Conservation (phyloP, 1,140 invertebrate species). For the Platyscapa corneri region DNA sequence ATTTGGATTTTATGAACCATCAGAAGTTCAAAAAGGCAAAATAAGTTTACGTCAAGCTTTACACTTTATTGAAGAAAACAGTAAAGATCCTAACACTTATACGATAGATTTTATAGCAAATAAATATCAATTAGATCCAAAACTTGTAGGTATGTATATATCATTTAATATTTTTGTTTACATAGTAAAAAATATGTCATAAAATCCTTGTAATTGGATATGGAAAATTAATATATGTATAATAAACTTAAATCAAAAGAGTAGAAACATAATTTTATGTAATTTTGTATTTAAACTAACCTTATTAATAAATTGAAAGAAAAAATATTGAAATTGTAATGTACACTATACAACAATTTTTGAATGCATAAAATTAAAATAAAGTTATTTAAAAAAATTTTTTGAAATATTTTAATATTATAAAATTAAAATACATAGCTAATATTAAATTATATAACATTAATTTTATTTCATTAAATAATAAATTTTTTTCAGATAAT, state of each 20-base stretch:
- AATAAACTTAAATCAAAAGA: no score
- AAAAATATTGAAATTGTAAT: no score
- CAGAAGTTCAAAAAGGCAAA: conserved; percentile 65
- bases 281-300: no score
- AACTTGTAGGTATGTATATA: conserved; percentile 75
- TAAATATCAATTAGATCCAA: conserved; percentile 79
- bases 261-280: no score
- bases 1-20: conserved; percentile 59
- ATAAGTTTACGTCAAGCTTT: conserved; percentile 67
- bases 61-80: conserved; percentile 79
- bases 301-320: no score
- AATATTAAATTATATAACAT: no score
- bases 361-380: no score
- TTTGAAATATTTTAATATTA: no score
- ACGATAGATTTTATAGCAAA: conserved; percentile 77
- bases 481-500: conserved; percentile 72
- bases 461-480: not conserved
- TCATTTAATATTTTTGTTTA: conserved; percentile 29
- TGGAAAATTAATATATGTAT: not conserved
- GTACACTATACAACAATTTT: no score
- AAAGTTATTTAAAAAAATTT: no score
- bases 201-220: not conserved
- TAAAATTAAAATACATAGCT: no score
- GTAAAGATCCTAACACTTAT: conserved; percentile 76
- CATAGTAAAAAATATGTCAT: not conserved